These are phyloP conservation scores for Condylura cristata DNA, from an alignment of 2,113 vertebrate species.

Conservation along the genomic window DNA sequence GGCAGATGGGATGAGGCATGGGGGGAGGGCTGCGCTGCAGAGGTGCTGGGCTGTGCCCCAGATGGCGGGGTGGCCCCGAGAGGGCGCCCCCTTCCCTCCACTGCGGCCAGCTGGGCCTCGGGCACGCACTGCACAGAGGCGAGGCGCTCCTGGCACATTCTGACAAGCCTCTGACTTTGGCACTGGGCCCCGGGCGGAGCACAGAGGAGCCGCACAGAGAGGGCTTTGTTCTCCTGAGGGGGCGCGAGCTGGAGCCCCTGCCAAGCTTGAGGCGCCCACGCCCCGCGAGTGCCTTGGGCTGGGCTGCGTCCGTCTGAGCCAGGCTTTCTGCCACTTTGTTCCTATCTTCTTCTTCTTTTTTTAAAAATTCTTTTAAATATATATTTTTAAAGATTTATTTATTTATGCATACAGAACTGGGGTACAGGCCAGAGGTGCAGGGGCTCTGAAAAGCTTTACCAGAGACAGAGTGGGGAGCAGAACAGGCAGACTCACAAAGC, in stretches of 20 bases:
- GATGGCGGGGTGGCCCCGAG: rapidly evolving
- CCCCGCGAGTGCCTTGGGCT: too few species aligned
- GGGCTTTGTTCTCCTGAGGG: neutral
- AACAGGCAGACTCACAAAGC: too few species aligned
- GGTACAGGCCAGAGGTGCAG: too few species aligned
- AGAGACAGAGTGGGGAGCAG: too few species aligned
- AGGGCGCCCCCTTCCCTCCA: neutral
- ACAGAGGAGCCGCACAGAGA: neutral
- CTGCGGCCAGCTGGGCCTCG: neutral
- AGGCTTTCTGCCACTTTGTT: neutral
- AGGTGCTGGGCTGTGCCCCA: neutral
- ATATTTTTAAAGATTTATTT: too few species aligned
- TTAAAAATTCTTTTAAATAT: too few species aligned
- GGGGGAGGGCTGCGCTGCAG: neutral
- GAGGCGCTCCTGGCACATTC: neutral
- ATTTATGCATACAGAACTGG: too few species aligned
- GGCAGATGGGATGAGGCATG: neutral
- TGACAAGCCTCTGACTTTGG: neutral
- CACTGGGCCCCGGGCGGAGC: neutral
- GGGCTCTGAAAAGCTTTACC: too few species aligned
- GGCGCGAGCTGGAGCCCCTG: neutral
- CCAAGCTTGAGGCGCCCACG: too few species aligned
- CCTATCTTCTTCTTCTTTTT: neutral
- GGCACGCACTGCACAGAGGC: too few species aligned
- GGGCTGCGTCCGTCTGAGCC: rapidly evolving